phyloP scores from a whole-genome alignment of 2,113 vertebrate genomes.

The Serilophus lunatus region DNA sequence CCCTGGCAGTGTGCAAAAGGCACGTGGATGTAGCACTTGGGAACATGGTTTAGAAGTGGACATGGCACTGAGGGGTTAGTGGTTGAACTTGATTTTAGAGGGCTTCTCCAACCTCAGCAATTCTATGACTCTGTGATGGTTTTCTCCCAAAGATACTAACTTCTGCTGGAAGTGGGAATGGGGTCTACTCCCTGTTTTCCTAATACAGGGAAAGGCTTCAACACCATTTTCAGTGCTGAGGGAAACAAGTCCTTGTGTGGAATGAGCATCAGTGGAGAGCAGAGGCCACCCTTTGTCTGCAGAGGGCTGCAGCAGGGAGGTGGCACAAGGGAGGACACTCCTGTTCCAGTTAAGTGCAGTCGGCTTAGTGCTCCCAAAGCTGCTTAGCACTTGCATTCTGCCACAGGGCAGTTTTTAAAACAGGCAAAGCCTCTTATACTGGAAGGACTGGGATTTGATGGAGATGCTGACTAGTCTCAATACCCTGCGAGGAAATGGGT shows the following conservation, averaged over 20 bases:
- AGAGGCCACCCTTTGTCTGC: background rate
- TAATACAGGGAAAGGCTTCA: background rate
- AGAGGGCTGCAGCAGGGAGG: background rate
- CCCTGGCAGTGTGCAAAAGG: background rate
- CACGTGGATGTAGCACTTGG: background rate
- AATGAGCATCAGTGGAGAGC: background rate
- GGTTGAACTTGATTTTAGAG: background rate
- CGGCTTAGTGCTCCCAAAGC: slow-evolving; percentile 60
- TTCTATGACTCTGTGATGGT: background rate
- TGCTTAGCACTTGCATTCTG: slow-evolving; percentile 51
- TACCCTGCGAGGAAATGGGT: background rate
- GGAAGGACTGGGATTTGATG: background rate
- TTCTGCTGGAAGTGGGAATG: background rate
- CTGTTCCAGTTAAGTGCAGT: slow-evolving; percentile 27
- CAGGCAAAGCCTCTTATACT: slow-evolving; percentile 54
- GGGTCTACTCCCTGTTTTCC: background rate
- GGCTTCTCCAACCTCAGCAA: background rate
- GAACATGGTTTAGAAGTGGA: background rate
- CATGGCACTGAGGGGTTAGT: background rate
- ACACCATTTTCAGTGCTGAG: background rate
- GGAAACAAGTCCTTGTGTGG: background rate
- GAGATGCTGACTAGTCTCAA: background rate
- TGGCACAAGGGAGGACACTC: background rate
- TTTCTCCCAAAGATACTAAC: background rate
- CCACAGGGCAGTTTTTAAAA: slow-evolving; percentile 51